Conservation (phyloP, 2,113 vertebrate species). For the Poeciliopsis occidentalis region DNA sequence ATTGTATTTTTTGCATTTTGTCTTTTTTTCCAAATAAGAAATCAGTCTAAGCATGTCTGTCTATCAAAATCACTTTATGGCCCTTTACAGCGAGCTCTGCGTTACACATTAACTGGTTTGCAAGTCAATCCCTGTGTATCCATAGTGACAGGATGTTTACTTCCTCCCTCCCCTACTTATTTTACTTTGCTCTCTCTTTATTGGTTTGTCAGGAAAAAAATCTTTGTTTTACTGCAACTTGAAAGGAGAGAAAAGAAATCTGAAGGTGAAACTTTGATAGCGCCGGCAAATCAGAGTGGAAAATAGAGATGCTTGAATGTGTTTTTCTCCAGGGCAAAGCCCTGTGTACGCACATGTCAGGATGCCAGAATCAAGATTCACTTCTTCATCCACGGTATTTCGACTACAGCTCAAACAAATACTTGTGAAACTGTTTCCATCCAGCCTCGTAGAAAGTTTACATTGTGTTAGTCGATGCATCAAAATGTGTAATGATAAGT, state of each 20-base stretch:
- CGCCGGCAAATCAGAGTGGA: not conserved
- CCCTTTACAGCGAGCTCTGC: constrained; percentile 1
- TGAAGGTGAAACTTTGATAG: not conserved
- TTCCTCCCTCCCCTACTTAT: constrained; percentile 11
- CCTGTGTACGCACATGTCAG: not conserved
- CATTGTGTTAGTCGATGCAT: too few relatives aligned
- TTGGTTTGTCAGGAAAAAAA: constrained; percentile 39
- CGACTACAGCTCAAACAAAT: not conserved
- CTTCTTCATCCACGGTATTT: not conserved
- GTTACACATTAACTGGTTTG: constrained; percentile 50
- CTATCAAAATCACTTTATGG: constrained; percentile 17
- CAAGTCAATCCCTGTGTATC: constrained; percentile 14
- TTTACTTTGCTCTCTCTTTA: constrained; percentile 17
- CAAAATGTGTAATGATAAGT: too few relatives aligned
- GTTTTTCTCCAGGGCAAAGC: not conserved
- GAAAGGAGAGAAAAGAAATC: not conserved
- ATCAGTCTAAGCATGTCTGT: not conserved
- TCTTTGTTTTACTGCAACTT: constrained; percentile 14
- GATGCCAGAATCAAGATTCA: too few relatives aligned
- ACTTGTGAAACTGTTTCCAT: not conserved
- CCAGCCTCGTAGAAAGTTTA: too few relatives aligned
- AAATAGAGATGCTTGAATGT: not conserved
- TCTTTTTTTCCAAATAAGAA: not conserved
- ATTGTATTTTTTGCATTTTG: not conserved
- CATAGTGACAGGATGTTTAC: constrained; percentile 24